Conservation (phyloP, 2,113 vertebrate genomes). For the Electrona antarctica region DNA sequence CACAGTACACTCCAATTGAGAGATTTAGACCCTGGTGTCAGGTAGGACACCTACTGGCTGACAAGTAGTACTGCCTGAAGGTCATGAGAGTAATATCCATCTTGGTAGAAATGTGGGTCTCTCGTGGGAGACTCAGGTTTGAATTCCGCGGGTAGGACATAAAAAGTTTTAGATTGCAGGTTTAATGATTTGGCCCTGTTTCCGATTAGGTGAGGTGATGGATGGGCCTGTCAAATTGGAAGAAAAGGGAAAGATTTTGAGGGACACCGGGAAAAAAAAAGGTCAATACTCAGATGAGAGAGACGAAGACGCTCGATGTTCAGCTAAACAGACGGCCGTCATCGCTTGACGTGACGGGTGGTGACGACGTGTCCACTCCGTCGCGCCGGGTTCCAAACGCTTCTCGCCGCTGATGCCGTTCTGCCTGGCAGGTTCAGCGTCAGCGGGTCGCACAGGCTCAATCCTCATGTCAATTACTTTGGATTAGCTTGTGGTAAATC, state of each 20-base stretch:
- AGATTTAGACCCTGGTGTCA: too few species aligned
- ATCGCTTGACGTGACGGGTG: conserved; percentile 6
- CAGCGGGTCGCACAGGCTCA: conserved; percentile 36
- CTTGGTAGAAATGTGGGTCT: too few species aligned
- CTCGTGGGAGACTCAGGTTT: too few species aligned
- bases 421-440: conserved; percentile 52
- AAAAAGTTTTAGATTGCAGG: background rate
- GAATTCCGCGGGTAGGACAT: too few species aligned
- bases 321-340: conserved; percentile 27
- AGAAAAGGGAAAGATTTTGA: conserved; percentile 14
- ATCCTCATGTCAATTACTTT: conserved; percentile 65
- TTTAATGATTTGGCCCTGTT: conserved; percentile 14
- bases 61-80: too few species aligned
- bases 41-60: too few species aligned
- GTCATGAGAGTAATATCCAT: too few species aligned
- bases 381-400: conserved; percentile 24
- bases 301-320: conserved; percentile 5
- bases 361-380: conserved; percentile 34
- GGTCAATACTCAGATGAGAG: conserved; percentile 27
- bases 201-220: conserved; percentile 11
- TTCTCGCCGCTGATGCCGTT: conserved; percentile 19
- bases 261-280: background rate
- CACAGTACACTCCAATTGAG: too few species aligned
- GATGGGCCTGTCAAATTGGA: background rate
- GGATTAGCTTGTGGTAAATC: conserved; percentile 65